A percentile compares a stretch with the other conserved stretches of the same genome.
phyloP scores from a whole-genome alignment of 2,113 vertebrate species.

The Pterocles gutturalis region DNA sequence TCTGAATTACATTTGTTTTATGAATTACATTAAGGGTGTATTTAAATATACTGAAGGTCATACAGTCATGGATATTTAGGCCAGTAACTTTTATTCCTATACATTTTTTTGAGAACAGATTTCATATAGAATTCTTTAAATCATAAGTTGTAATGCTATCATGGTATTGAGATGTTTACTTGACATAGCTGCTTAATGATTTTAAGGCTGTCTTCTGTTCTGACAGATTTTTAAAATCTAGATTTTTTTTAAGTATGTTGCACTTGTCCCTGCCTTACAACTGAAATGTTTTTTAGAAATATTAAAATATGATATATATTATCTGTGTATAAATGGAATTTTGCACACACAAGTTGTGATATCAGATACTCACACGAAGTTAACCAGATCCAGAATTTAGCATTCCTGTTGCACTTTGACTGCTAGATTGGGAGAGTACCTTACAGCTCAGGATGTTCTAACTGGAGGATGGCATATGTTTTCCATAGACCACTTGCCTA shows the following conservation, averaged over 20 bases:
- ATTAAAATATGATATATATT: background rate
- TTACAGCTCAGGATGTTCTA: background rate
- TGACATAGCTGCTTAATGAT: background rate
- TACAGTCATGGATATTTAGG: background rate
- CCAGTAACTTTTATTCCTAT: background rate
- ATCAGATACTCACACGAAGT: background rate
- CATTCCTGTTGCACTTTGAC: background rate
- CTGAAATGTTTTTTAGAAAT: background rate
- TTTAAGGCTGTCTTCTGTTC: background rate
- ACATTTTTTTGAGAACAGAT: background rate
- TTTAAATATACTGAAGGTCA: background rate
- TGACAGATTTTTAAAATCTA: background rate
- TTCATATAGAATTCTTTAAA: background rate
- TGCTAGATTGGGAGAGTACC: background rate
- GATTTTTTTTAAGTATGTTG: background rate
- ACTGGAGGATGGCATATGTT: background rate
- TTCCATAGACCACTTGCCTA: background rate
- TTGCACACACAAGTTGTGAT: background rate
- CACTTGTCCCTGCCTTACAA: background rate
- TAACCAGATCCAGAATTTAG: background rate
- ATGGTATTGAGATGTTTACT: background rate
- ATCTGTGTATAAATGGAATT: background rate
- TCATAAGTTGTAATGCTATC: background rate
- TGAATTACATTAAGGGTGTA: background rate
- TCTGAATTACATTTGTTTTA: background rate